Evolutionary conservation across 2,113 vertebrate genomes (phyloP).

Genomic region (Entomyzon cyanotis): DNA sequence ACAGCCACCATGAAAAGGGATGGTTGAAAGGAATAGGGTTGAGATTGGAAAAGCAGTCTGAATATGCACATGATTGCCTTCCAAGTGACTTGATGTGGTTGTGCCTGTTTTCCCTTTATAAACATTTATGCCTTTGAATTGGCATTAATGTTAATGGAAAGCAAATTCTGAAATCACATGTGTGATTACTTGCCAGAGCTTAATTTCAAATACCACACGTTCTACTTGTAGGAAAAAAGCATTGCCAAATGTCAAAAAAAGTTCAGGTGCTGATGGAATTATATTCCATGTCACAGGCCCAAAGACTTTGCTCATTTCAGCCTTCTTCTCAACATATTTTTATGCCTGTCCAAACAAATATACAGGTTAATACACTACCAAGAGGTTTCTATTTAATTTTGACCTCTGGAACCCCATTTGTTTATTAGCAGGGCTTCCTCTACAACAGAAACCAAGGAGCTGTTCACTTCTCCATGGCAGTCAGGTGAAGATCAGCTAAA

Average conservation of each 20-base stretch:
- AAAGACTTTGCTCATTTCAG: not conserved
- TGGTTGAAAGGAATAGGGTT: not conserved
- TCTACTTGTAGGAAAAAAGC: not conserved
- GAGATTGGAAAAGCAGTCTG: not conserved
- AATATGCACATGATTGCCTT: not conserved
- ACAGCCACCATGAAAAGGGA: not conserved
- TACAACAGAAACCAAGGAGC: not conserved
- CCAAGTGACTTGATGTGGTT: not conserved
- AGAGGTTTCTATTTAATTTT: not conserved
- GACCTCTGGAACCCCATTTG: not conserved
- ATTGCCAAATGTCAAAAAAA: not conserved
- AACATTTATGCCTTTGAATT: not conserved
- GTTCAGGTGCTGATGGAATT: not conserved
- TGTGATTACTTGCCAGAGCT: not conserved
- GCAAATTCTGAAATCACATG: not conserved
- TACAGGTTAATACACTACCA: not conserved
- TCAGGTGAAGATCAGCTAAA: not conserved
- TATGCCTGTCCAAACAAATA: not conserved
- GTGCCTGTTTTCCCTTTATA: not conserved
- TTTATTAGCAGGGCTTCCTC: not conserved
- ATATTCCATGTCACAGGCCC: not conserved
- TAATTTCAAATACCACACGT: not conserved
- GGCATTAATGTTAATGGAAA: conserved; percentile 25
- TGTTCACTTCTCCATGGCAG: not conserved
- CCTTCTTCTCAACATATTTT: not conserved